Percentiles rank a stretch among this genome's conserved stretches.
phyloP scores from a whole-genome alignment of 2,113 vertebrate genomes.

The Fulmarus glacialis region DNA sequence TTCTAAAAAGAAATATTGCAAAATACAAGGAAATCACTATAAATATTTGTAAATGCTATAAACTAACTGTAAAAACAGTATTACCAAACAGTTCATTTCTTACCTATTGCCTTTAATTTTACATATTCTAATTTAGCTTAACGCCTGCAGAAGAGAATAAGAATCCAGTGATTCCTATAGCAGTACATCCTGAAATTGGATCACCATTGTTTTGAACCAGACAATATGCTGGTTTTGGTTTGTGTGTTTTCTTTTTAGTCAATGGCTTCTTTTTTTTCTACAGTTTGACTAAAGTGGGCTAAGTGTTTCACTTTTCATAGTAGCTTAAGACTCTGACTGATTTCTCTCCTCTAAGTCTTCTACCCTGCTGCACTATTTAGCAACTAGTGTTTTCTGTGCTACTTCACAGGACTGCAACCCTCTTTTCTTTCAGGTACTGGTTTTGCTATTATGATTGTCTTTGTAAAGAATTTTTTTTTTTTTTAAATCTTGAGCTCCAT shows the following conservation, averaged over 20 bases:
- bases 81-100: background rate
- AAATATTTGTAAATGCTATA: background rate
- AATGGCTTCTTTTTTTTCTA: background rate
- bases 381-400: background rate
- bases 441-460: background rate
- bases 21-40: background rate
- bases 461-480: background rate
- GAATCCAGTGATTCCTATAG: background rate
- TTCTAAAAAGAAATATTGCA: background rate
- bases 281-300: background rate
- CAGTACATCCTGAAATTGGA: background rate
- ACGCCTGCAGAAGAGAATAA: background rate
- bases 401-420: background rate
- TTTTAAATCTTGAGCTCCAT: background rate
- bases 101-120: background rate
- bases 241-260: background rate
- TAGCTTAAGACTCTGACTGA: background rate
- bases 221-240: background rate
- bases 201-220: background rate
- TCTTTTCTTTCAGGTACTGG: background rate
- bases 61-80: background rate
- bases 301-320: background rate
- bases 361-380: background rate
- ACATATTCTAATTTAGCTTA: background rate
- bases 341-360: background rate